Conservation (phyloP, 1,140 invertebrate genomes). For the Elysia chlorotica region DNA sequence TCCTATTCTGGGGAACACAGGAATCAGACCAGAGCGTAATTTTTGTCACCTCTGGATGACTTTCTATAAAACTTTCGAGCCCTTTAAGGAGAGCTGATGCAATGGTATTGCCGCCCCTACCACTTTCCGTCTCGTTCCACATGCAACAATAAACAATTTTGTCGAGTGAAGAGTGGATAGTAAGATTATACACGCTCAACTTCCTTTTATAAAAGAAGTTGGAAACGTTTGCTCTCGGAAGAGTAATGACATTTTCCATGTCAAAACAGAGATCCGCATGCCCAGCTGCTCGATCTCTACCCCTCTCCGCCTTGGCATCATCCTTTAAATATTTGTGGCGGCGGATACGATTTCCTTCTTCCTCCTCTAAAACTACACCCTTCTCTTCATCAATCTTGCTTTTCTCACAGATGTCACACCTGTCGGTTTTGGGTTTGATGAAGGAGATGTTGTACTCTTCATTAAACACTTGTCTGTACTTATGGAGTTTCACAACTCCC, state of each 20-base stretch:
- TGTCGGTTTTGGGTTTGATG: slow-evolving; percentile 4
- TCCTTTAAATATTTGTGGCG: neutral
- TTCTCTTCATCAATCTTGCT: neutral
- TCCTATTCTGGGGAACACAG: slow-evolving; percentile 24
- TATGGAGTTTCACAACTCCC: too few relatives aligned
- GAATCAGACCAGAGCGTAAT: slow-evolving; percentile 12
- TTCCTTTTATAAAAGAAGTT: slow-evolving; percentile 16
- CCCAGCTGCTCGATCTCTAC: neutral
- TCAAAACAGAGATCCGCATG: neutral
- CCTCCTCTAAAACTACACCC: neutral
- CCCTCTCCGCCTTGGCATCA: neutral
- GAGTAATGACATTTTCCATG: slow-evolving; percentile 10
- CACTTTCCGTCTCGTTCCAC: slow-evolving; percentile 19
- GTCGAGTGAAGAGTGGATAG: slow-evolving; percentile 20
- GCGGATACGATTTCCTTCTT: neutral
- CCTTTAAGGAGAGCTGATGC: neutral
- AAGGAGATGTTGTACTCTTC: slow-evolving; percentile 17
- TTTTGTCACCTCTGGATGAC: neutral
- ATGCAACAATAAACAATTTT: slow-evolving; percentile 17
- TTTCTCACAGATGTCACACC: slow-evolving; percentile 11
- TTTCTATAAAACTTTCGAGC: neutral
- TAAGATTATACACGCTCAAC: slow-evolving; percentile 26
- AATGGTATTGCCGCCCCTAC: slow-evolving; percentile 14
- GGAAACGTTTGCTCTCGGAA: neutral
- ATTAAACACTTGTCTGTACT: too few relatives aligned